phyloP scores from a whole-genome alignment of 2,888 invertebrate genomes.

The Papilio gigon region DNA sequence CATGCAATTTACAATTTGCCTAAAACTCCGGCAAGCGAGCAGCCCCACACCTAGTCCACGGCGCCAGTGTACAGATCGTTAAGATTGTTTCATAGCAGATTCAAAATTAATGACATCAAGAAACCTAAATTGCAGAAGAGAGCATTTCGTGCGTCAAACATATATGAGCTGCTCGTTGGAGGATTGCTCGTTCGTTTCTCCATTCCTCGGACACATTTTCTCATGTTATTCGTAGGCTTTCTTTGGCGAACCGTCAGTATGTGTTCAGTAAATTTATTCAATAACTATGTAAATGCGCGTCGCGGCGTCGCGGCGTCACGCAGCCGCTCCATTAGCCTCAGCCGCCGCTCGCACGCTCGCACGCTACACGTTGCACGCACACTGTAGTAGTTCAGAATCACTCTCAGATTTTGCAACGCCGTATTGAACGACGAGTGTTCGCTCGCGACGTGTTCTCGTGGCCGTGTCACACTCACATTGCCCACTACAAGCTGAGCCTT shows the following conservation, averaged over 20 bases:
- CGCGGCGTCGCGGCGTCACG: not conserved
- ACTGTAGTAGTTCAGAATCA: not conserved
- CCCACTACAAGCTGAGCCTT: too few species aligned
- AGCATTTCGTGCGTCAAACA: not conserved
- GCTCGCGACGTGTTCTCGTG: too few species aligned
- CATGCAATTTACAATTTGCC: not conserved
- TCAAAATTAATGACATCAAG: too few species aligned
- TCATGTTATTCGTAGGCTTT: not conserved
- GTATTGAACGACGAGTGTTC: too few species aligned
- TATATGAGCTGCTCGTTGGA: not conserved
- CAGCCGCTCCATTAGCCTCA: slow-evolving; percentile 14
- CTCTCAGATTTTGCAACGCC: not conserved
- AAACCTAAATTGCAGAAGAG: too few species aligned
- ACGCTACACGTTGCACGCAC: not conserved
- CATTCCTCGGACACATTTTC: not conserved
- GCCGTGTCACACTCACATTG: too few species aligned
- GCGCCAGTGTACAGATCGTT: too few species aligned
- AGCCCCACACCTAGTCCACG: too few species aligned
- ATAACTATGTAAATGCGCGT: slow-evolving; percentile 23
- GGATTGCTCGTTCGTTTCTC: not conserved
- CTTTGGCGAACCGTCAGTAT: not conserved
- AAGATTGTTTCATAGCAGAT: too few species aligned
- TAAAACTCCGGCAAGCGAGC: too few species aligned
- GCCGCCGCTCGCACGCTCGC: not conserved
- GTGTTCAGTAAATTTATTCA: slow-evolving; percentile 20